phyloP scores from a whole-genome alignment of 2,113 vertebrate genomes.

The Oostethus manadensis region DNA sequence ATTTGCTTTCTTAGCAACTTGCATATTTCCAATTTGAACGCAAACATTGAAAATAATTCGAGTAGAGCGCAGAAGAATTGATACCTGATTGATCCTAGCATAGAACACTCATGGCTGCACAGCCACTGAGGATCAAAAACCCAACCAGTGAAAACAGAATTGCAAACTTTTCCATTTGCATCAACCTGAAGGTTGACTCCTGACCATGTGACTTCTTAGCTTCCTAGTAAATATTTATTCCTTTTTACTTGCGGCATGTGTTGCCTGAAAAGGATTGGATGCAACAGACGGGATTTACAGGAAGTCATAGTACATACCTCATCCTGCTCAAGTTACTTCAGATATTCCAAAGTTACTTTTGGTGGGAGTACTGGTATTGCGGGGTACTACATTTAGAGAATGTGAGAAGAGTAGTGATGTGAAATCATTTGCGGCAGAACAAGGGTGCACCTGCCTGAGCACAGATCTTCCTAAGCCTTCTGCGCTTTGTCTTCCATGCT shows the following conservation, averaged over 20 bases:
- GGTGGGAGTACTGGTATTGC: too few relatives aligned
- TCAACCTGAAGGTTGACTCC: constrained; percentile 47
- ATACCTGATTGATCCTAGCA: too few relatives aligned
- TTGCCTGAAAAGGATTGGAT: neutral
- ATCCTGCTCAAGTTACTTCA: too few relatives aligned
- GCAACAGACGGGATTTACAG: neutral
- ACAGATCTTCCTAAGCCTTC: neutral
- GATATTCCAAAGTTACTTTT: neutral
- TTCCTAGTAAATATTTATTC: neutral
- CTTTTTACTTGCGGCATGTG: neutral
- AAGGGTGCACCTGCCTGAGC: neutral
- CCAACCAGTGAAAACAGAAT: neutral
- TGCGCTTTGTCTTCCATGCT: neutral
- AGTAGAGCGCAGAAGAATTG: too few relatives aligned
- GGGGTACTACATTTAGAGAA: too few relatives aligned
- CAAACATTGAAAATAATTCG: too few relatives aligned
- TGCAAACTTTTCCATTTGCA: constrained; percentile 38
- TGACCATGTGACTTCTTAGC: neutral
- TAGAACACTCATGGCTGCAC: neutral
- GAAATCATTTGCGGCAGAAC: neutral
- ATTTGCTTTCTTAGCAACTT: too few relatives aligned
- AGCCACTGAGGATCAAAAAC: neutral
- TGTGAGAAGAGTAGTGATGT: neutral
- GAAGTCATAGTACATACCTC: too few relatives aligned
- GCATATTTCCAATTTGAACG: too few relatives aligned